A percentile compares a stretch with the other conserved stretches of the same genome.
These are phyloP conservation scores for Callyntrura sp. DNA, from an alignment of 2,888 invertebrate genomes.

Conservation along the genomic window DNA sequence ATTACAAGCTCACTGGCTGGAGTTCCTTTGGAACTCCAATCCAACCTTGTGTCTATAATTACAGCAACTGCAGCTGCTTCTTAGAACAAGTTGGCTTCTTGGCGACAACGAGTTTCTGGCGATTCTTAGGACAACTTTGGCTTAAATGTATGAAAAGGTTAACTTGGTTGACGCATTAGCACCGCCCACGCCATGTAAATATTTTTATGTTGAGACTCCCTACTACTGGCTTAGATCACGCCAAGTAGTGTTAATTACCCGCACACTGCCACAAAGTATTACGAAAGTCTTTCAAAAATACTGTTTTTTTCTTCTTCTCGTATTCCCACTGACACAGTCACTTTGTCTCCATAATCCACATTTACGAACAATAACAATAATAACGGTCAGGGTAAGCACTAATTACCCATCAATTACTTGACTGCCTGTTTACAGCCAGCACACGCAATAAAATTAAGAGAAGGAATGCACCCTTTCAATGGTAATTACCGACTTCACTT, in stretches of 20 bases:
- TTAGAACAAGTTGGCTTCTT: too few relatives aligned
- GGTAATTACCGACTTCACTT: slow-evolving; percentile 64
- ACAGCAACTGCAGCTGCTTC: neutral
- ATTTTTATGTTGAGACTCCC: neutral
- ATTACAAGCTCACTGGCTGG: slow-evolving; percentile 49
- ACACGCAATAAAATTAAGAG: neutral
- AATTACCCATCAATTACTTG: slow-evolving; percentile 28
- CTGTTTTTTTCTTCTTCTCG: slow-evolving; percentile 1
- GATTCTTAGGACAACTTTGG: too few relatives aligned
- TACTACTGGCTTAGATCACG: too few relatives aligned
- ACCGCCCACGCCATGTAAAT: slow-evolving; percentile 23
- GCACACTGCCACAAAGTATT: neutral
- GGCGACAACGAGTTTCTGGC: too few relatives aligned
- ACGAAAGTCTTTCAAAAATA: slow-evolving; percentile 44
- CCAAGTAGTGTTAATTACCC: neutral
- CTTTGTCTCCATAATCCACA: slow-evolving; percentile 42
- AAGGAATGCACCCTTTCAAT: slow-evolving; percentile 26
- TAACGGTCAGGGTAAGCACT: slow-evolving; percentile 6
- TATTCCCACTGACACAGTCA: slow-evolving; percentile 58
- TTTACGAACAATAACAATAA: slow-evolving; percentile 40
- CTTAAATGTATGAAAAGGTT: neutral
- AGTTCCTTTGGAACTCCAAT: slow-evolving; percentile 51
- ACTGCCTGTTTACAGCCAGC: too few relatives aligned
- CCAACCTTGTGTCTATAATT: neutral
- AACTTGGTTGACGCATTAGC: neutral